Evolutionary conservation across 2,888 invertebrate species (phyloP).

Genomic region (Limnephilus auricula): DNA sequence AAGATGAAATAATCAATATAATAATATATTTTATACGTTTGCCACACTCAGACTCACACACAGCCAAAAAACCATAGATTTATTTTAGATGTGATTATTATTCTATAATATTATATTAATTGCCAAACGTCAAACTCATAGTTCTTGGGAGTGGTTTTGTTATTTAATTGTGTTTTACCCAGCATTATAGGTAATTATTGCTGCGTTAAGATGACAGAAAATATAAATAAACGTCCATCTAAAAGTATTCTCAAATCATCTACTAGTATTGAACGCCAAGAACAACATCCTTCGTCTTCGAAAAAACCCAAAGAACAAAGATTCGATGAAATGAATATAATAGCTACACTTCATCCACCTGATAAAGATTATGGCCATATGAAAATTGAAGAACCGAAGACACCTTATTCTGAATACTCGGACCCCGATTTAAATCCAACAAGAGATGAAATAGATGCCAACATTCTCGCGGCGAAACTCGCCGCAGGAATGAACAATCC

Average conservation of each 20-base stretch:
- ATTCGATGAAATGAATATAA: slow-evolving; percentile 99
- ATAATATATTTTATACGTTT: background rate
- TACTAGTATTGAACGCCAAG: slow-evolving; percentile 90
- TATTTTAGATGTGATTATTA: background rate
- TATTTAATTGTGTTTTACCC: slow-evolving; percentile 41
- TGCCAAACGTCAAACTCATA: slow-evolving; percentile 56
- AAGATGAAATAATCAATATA: background rate
- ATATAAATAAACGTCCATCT: slow-evolving; percentile 88
- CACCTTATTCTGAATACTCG: slow-evolving; percentile 85
- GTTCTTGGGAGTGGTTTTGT: slow-evolving; percentile 58
- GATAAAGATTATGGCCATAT: slow-evolving; percentile 99
- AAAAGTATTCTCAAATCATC: slow-evolving; percentile 96
- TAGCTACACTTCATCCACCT: slow-evolving; percentile 97
- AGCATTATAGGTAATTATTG: slow-evolving; percentile 41
- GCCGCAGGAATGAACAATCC: slow-evolving; percentile 77
- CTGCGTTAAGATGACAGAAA: slow-evolving; percentile 81
- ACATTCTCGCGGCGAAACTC: slow-evolving; percentile 86
- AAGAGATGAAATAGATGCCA: slow-evolving; percentile 81
- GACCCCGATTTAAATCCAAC: slow-evolving; percentile 80
- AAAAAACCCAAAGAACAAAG: slow-evolving; percentile 82
- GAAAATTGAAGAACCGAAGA: slow-evolving; percentile 99
- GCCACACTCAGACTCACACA: background rate
- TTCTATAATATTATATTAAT: slow-evolving; percentile 5
- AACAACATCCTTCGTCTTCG: slow-evolving; percentile 74
- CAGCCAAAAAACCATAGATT: background rate